Evolutionary conservation across 2,113 vertebrate species (phyloP), one percentile per base, ranked within the genome.

Genomic region (Rhagologus leucostigma): DNA sequence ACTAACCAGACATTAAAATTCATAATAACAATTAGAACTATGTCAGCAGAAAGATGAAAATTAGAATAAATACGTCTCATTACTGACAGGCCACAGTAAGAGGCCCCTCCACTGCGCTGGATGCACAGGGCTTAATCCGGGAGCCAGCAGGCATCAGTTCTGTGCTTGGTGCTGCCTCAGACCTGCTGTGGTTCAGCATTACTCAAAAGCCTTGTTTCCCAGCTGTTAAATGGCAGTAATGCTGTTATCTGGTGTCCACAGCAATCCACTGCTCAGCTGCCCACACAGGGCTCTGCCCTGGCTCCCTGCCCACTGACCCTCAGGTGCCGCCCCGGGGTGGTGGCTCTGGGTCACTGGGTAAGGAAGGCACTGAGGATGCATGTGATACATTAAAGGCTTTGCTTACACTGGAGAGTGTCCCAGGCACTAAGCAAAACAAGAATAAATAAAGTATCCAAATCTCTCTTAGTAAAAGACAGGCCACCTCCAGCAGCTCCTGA

Each of bases 21-120:
- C 44, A 37, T 75, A 83, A 47, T 37, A 89, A 87, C 78, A 90
- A 80, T 80, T 65, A 94, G 63, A 94, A 60, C 82, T 42, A 87
- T 74, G 92, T 80, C 82, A 52, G 68, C 55, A 95, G 81, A 89
- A 85, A 83, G 62, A 76, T 37, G 41, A 92, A 84, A 96, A 89
- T 53, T 42, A 92, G 57, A 59, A 69, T 67, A 94, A 92, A 65
- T 46, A 67, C 0, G 0, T 74, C 56, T 87, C 59, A 67, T 65
- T 74, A 82, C 27, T 78, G 78, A 87, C n/a, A 88, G 78, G 33
- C 12, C 37, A 69, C 49, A 91, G 57, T 7, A 56, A 56, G 24
- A 74, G 33, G 63, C 67, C 22, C 7, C 32, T 79, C 33, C 32
- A 13, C 21, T 30, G 24, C 2, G 3, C 50, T 82, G 82, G 57